Conservation (phyloP, 2,113 vertebrate species). For the Ameiurus melas region DNA sequence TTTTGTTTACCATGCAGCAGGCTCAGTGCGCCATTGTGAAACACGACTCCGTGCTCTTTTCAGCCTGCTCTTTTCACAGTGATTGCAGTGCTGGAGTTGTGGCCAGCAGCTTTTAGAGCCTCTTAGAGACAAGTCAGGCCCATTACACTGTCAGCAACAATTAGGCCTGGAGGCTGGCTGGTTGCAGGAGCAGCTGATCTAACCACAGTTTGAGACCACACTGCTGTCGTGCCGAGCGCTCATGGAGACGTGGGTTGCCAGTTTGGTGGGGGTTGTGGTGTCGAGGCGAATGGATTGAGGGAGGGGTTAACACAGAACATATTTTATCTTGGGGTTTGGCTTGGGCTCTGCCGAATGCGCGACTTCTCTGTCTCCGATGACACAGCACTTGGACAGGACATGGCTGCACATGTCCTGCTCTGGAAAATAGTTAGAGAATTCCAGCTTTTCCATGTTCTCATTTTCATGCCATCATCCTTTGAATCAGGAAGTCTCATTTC, state of each 20-base stretch:
- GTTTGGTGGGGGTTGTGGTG: conserved; percentile 18
- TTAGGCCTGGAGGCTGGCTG: conserved; percentile 32
- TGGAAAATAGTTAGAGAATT: conserved; percentile 10
- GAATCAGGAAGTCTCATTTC: not conserved
- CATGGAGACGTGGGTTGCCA: not conserved
- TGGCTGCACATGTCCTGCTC: not conserved
- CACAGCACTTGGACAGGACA: conserved; percentile 25
- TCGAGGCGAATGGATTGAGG: conserved; percentile 1
- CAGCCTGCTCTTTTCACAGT: conserved; percentile 22
- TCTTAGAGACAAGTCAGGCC: conserved; percentile 35
- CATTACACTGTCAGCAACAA: conserved; percentile 47
- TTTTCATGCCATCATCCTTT: not conserved
- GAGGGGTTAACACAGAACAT: conserved; percentile 10
- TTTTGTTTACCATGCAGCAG: conserved; percentile 11
- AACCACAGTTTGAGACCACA: not conserved
- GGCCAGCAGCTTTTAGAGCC: conserved; percentile 45
- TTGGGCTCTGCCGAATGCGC: conserved; percentile 31
- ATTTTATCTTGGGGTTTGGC: conserved; percentile 10
- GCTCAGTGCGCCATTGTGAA: conserved; percentile 30
- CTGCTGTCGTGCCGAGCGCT: conserved; percentile 9
- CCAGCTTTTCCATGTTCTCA: not conserved
- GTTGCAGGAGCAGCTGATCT: conserved; percentile 39
- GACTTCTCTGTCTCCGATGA: conserved; percentile 37
- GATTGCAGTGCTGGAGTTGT: conserved; percentile 41
- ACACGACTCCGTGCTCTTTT: conserved; percentile 42